Conservation (phyloP, 2,888 invertebrate genomes). For the Tolmerus cingulatus region DNA sequence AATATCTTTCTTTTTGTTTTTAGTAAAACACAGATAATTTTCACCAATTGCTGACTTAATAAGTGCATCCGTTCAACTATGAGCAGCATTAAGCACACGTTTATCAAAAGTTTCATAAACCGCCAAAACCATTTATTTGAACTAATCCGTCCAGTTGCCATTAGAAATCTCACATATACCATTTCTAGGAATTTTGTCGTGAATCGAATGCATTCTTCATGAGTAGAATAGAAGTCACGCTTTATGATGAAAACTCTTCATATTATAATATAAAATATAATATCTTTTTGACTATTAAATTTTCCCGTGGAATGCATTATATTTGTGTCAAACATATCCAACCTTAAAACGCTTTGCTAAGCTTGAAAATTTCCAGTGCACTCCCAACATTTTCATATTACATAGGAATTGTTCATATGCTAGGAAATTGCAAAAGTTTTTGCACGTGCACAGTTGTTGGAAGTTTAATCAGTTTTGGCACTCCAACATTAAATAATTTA, state of each 20-base stretch:
- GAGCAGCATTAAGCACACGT: background rate
- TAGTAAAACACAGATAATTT: background rate
- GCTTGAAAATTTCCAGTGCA: background rate
- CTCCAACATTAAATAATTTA: background rate
- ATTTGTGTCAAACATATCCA: background rate
- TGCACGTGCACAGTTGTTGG: background rate
- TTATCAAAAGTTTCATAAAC: background rate
- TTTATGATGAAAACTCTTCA: background rate
- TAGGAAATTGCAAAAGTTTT: background rate
- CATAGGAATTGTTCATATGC: background rate
- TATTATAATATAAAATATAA: background rate
- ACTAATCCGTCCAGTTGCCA: background rate
- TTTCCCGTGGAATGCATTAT: background rate
- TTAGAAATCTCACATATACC: background rate
- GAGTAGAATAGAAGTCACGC: background rate
- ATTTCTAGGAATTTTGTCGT: background rate
- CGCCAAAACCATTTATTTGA: too few relatives aligned
- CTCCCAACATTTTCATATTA: background rate
- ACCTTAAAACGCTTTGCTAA: background rate
- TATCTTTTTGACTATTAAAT: background rate
- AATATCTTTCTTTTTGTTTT: too few relatives aligned
- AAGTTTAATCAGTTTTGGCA: background rate
- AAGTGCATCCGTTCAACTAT: background rate
- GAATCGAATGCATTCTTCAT: background rate
- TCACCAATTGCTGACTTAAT: background rate